phyloP scores from a whole-genome alignment of 2,113 vertebrate species.

The Hippocampus barbouri region DNA sequence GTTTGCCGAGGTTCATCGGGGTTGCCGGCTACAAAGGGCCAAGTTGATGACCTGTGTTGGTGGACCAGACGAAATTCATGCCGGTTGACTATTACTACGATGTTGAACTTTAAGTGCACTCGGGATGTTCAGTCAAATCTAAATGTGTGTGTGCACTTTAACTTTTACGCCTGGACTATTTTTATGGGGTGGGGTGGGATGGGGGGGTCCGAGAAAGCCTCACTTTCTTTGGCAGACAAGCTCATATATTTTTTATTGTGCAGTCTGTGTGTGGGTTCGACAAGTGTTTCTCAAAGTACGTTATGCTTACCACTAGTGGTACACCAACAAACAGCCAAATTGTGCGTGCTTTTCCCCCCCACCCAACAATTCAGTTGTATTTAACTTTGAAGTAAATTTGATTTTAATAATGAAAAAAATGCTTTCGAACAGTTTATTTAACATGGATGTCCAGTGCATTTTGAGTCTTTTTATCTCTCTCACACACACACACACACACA shows the following conservation, averaged over 20 bases:
- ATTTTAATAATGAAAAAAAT: too few relatives aligned
- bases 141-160: neutral
- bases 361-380: too few relatives aligned
- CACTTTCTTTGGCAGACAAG: neutral
- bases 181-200: neutral
- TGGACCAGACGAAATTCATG: neutral
- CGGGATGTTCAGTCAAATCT: neutral
- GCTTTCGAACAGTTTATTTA: too few relatives aligned
- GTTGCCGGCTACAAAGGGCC: too few relatives aligned
- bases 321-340: neutral
- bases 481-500: too few relatives aligned
- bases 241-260: neutral
- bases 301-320: neutral
- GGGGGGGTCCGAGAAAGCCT: neutral
- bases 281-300: neutral
- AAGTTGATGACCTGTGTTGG: neutral
- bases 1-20: neutral
- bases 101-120: conserved; percentile 6
- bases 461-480: too few relatives aligned
- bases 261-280: neutral
- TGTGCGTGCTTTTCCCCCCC: too few relatives aligned
- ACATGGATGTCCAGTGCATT: too few relatives aligned
- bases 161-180: neutral
- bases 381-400: too few relatives aligned
- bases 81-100: neutral